Evolutionary conservation across 1,140 invertebrate genomes (phyloP), one percentile per base, ranked within the genome.

Genomic region (Argopecten irradians): DNA sequence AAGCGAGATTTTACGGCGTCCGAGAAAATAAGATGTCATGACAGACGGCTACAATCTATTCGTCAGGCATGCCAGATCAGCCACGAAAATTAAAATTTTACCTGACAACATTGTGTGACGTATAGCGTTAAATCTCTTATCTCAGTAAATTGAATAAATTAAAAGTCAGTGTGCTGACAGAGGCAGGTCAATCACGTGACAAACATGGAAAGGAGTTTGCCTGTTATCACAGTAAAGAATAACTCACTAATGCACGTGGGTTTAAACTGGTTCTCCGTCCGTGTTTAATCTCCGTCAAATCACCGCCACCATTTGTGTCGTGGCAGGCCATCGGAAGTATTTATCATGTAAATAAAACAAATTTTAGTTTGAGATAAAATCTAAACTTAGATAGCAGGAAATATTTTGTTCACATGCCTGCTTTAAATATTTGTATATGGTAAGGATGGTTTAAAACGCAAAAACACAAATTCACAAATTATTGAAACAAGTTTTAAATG

Each of bases 341-440:
- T 71, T 71, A 71, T 71, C 55, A 71, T 28, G 55, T 71, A 71
- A 71, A 71, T 71, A 71, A 71, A 71, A 71, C 55, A 71, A 71
- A 71, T 71, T 71, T 71, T 28, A 71, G 55, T 28, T 71, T 0
- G 11, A 71, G 55, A 71, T 71, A 71, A 71, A 28, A 71, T 71
- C 55, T 71, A 0, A 71, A 71, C 1, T 71, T 22, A 28, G 55
- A 71, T 71, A n/a, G 28, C 16, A 71, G n/a, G n/a, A 71, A 71
- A 71, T 28, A 71, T n/a, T 28, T 5, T n/a, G n/a, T 71, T 71
- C 55, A 71, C 55, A 71, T 28, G 55, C 55, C 55, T n/a, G 55
- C 14, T n/a, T 71, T 71, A 28, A 71, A 71, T n/a, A 71, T 71
- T 28, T 28, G 28, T 28, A 71, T 71, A 71, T 16, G n/a, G 55